phyloP scores from a whole-genome alignment of 2,888 invertebrate species.

The Thumatha senex region DNA sequence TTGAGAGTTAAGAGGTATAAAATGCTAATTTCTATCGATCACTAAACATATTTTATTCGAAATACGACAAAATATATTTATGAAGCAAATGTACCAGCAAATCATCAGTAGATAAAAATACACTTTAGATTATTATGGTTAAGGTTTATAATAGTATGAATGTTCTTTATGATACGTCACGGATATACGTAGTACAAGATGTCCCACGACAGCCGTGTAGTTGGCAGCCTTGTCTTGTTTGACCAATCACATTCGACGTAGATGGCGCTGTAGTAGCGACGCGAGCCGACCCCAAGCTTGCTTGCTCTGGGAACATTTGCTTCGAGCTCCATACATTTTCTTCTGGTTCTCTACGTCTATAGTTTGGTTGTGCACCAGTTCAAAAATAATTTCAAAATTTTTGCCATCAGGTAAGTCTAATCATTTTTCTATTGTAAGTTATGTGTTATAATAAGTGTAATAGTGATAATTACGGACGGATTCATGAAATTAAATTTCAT shows the following conservation, averaged over 20 bases:
- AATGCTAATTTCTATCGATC: slow-evolving; percentile 43
- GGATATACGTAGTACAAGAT: slow-evolving; percentile 80
- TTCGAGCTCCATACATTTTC: slow-evolving; percentile 84
- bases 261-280: slow-evolving; percentile 76
- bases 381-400: slow-evolving; percentile 83
- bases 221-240: slow-evolving; percentile 62
- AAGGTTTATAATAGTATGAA: slow-evolving; percentile 45
- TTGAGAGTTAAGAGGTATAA: slow-evolving; percentile 29
- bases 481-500: slow-evolving; percentile 63
- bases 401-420: slow-evolving; percentile 81
- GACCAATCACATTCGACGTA: slow-evolving; percentile 70
- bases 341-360: slow-evolving; percentile 83
- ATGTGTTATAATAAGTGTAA: slow-evolving; percentile 61
- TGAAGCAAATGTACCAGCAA: slow-evolving; percentile 70
- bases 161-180: slow-evolving; percentile 52
- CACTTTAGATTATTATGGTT: not conserved
- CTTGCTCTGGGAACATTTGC: slow-evolving; percentile 80
- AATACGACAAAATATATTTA: slow-evolving; percentile 62
- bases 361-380: slow-evolving; percentile 83
- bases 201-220: slow-evolving; percentile 46
- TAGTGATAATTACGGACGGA: slow-evolving; percentile 55
- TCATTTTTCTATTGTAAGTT: slow-evolving; percentile 64
- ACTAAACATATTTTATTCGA: slow-evolving; percentile 49
- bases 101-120: slow-evolving; percentile 29
- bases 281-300: slow-evolving; percentile 80